A percentile compares a stretch with the other conserved stretches of the same genome.
Evolutionary conservation across 2,113 vertebrate genomes (phyloP).

Genomic region (Atrichornis clamosus): DNA sequence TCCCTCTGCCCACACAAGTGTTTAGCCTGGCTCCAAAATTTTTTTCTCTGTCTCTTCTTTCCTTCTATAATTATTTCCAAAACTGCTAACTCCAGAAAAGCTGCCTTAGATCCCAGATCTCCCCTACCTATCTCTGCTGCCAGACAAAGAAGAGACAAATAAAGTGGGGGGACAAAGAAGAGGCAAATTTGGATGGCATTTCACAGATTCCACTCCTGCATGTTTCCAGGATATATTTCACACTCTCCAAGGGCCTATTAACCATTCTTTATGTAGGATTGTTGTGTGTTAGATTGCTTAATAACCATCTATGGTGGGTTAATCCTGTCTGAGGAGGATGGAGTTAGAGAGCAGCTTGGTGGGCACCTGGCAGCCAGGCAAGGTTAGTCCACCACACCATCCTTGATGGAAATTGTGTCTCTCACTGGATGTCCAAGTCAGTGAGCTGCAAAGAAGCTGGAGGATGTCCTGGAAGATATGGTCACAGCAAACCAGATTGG

Average conservation of each 20-base stretch:
- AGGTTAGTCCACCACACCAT: not conserved
- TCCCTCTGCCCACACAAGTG: not conserved
- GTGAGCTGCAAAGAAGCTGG: not conserved
- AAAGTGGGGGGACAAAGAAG: not conserved
- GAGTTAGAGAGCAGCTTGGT: not conserved
- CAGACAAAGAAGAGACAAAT: not conserved
- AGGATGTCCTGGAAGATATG: not conserved
- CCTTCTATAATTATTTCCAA: not conserved
- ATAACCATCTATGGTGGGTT: not conserved
- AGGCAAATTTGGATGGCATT: not conserved
- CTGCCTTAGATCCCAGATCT: not conserved
- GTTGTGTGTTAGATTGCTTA: not conserved
- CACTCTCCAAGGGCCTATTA: not conserved
- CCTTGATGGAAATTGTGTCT: not conserved
- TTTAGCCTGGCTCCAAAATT: not conserved
- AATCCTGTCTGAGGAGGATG: not conserved
- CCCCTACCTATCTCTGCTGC: not conserved
- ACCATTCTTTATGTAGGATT: not conserved
- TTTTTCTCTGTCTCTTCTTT: not conserved
- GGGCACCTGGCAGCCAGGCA: not conserved
- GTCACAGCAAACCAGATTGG: not conserved
- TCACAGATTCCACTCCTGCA: not conserved
- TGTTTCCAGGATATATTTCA: not conserved
- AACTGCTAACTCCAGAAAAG: not conserved
- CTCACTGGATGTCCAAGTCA: not conserved